Conservation (phyloP, 2,888 invertebrate species). For the Macaria liturata region DNA sequence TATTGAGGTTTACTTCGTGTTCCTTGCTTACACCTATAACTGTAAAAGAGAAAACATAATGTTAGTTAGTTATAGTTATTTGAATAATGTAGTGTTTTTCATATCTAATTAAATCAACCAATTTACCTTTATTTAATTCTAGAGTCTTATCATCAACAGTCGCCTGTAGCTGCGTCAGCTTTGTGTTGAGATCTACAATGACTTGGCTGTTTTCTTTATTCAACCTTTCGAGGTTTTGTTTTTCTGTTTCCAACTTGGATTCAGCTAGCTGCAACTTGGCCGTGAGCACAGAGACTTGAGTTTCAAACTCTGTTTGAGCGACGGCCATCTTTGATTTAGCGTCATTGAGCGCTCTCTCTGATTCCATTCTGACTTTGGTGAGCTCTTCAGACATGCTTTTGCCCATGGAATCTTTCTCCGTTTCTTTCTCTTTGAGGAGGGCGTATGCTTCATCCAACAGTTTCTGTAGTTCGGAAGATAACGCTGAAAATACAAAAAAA, state of each 20-base stretch:
- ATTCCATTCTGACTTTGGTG: slow-evolving; percentile 70
- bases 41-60: slow-evolving; percentile 44
- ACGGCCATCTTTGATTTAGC: slow-evolving; percentile 86
- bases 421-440: slow-evolving; percentile 77
- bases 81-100: no score
- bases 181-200: slow-evolving; percentile 74
- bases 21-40: slow-evolving; percentile 74
- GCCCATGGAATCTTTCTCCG: slow-evolving; percentile 75
- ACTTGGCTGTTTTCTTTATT: slow-evolving; percentile 76
- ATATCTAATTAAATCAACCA: no score
- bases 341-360: slow-evolving; percentile 77
- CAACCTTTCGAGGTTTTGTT: slow-evolving; percentile 72
- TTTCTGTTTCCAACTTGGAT: slow-evolving; percentile 74
- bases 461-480: slow-evolving; percentile 77
- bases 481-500: slow-evolving; percentile 53
- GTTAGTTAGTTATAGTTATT: neutral
- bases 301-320: slow-evolving; percentile 84
- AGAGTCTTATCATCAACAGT: slow-evolving; percentile 77
- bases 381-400: slow-evolving; percentile 79
- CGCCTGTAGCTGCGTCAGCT: slow-evolving; percentile 74
- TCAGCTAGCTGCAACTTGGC: slow-evolving; percentile 80
- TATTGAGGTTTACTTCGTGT: slow-evolving; percentile 75
- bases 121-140: slow-evolving; percentile 78
- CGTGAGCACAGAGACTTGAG: slow-evolving; percentile 80
- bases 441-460: slow-evolving; percentile 79